Conservation (phyloP, 2,888 invertebrate species). For the Nomada flava region DNA sequence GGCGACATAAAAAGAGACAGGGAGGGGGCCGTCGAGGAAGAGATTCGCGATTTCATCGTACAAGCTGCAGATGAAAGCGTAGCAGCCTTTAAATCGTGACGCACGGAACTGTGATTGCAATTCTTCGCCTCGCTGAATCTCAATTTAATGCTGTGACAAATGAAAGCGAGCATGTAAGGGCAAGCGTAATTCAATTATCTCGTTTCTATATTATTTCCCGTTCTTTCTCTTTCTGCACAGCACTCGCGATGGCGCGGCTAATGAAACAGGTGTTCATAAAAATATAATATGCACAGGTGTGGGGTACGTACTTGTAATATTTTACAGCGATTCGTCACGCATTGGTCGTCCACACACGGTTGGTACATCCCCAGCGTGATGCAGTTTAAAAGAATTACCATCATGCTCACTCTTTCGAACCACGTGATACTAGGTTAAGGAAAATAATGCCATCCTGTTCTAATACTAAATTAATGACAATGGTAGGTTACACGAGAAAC, state of each 20-base stretch:
- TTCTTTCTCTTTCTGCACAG: background rate
- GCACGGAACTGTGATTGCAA: constrained; percentile 38
- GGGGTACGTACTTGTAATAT: constrained; percentile 92
- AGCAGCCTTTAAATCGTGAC: constrained; percentile 24
- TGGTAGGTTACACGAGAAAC: background rate
- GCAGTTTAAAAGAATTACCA: constrained; percentile 99
- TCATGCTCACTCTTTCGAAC: constrained; percentile 99
- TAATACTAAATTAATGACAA: background rate
- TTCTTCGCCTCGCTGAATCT: constrained; percentile 8
- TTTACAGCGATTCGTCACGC: constrained; percentile 94
- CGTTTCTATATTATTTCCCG: background rate
- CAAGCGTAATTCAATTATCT: background rate
- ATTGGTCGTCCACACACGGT: constrained; percentile 98
- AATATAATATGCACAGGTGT: background rate
- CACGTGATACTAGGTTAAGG: constrained; percentile 92
- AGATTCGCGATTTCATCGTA: background rate
- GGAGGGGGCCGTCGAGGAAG: background rate
- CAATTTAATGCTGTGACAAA: background rate
- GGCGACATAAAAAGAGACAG: background rate
- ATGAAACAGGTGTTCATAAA: too few relatives aligned
- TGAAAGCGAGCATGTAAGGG: constrained; percentile 3
- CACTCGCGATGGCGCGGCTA: background rate
- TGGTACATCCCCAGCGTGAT: constrained; percentile 99
- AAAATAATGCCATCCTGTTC: constrained; percentile 79
- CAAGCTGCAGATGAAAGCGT: constrained; percentile 7